Evolutionary conservation across 2,888 invertebrate species (phyloP).

Genomic region (Mythimna ferrago): DNA sequence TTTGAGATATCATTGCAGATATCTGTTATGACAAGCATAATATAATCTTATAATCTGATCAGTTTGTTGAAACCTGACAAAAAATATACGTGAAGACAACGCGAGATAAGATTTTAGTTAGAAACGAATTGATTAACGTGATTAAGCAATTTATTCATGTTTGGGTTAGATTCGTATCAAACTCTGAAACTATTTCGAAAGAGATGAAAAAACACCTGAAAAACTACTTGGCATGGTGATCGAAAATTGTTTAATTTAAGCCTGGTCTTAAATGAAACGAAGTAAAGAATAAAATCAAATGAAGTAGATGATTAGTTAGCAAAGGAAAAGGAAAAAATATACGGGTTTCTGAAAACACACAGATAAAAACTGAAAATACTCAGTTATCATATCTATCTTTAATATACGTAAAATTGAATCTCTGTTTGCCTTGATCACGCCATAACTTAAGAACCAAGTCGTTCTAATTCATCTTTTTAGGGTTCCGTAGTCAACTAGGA

Average conservation of each 20-base stretch:
- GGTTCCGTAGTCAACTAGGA: no score
- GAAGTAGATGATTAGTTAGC: no score
- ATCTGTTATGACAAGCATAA: background rate
- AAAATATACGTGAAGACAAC: background rate
- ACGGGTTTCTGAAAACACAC: no score
- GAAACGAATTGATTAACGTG: background rate
- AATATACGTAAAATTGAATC: no score
- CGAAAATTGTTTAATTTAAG: background rate
- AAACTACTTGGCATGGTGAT: background rate
- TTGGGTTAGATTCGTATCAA: background rate
- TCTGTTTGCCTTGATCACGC: no score
- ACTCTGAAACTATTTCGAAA: slow-evolving; percentile 2
- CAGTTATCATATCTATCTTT: no score
- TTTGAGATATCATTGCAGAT: background rate
- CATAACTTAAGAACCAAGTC: no score
- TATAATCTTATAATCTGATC: slow-evolving; percentile 12
- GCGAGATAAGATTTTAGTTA: slow-evolving; percentile 12
- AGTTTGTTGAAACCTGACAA: slow-evolving; percentile 1
- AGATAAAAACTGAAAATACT: no score
- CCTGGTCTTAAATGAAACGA: no score
- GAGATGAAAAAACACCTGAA: background rate
- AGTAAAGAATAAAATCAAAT: background rate
- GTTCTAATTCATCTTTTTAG: no score
- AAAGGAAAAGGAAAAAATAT: no score
- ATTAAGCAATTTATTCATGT: slow-evolving; percentile 3